Base-by-base conservation (phyloP, 1,140 invertebrate species). In the Cotesia vestalis region DNA sequence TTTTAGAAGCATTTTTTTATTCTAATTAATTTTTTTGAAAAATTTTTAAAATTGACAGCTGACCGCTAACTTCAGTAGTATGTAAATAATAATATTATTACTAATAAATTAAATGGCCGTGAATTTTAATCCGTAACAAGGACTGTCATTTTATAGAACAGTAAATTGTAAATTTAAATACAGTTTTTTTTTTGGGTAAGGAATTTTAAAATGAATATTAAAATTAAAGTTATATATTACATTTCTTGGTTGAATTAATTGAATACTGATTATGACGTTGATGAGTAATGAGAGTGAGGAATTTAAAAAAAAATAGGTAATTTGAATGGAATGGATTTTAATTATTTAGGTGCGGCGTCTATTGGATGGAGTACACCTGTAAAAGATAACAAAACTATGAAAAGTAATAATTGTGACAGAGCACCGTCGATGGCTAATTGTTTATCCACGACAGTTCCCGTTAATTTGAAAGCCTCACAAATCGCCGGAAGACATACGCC, bases 401-500 rank as follows among this genome's bases (percentile, higher is more conserved):
- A 46, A 46, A 46, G 11, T 46, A 46, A 46, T 46, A 82, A 83
- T 68, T 77, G 83, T 9, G 85, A 75, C n/a, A 78, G 78, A 34
- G 82, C 84, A 17, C 88, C 88, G n/a, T 88, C 88, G n/a, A 88
- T 88, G 82, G 88, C 88, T 27, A 85, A 84, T 74, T 85, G 84
- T 78, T 77, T 92, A 81, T 88, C 88, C 71, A 93, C 91, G 20
- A 93, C 91, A 2, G 91, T 92, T 66, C 91, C 91, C 55, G 90
- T 91, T 80, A 92, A 91, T 83, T 87, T 92, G 72, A 90, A 90
- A 27, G 88, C 88, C 27, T 85, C 85, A 69, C 89, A 89, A 81
- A 88, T 92, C 73, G 89, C 89, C 35, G 90, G 89, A 20, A 85
- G 90, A 76, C 91, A 93, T 79, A 90, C 90, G 20, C 91, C 91